These are phyloP conservation scores for Parotia lawesii DNA, from an alignment of 2,113 vertebrate species.

Conservation along the genomic window DNA sequence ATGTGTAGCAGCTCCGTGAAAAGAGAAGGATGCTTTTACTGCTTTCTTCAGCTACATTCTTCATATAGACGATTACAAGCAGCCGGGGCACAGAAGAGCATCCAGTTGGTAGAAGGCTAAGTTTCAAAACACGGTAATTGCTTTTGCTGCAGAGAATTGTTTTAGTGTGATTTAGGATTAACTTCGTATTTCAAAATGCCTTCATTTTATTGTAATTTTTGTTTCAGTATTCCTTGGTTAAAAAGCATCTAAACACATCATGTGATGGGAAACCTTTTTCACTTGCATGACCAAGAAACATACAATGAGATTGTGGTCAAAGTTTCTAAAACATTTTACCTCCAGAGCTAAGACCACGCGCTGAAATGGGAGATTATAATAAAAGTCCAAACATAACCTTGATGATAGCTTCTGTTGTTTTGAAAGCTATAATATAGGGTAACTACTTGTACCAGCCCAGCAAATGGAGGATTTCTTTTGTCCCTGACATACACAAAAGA, in stretches of 20 bases:
- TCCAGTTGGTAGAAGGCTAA: background rate
- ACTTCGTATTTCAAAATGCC: background rate
- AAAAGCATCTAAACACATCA: background rate
- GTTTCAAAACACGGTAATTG: background rate
- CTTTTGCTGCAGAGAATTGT: background rate
- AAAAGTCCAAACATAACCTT: conserved; percentile 51
- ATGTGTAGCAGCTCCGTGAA: background rate
- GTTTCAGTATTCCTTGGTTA: background rate
- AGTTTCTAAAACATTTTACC: conserved; percentile 25
- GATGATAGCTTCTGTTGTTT: conserved; percentile 43
- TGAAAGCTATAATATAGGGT: conserved; percentile 49
- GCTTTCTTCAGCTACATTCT: background rate
- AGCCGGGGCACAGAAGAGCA: background rate
- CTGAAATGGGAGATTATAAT: conserved; percentile 58
- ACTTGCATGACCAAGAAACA: background rate
- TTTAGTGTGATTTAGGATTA: background rate
- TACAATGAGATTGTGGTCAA: background rate
- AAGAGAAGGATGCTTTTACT: background rate
- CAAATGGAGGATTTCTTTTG: conserved; percentile 10
- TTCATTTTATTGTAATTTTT: background rate
- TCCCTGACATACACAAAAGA: background rate
- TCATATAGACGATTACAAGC: background rate
- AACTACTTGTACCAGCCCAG: conserved; percentile 37
- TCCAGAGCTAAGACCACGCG: conserved; percentile 4
- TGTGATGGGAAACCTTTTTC: background rate